Conservation (phyloP, 2,797 vertebrate genomes). For the Neostethus bicornis region DNA sequence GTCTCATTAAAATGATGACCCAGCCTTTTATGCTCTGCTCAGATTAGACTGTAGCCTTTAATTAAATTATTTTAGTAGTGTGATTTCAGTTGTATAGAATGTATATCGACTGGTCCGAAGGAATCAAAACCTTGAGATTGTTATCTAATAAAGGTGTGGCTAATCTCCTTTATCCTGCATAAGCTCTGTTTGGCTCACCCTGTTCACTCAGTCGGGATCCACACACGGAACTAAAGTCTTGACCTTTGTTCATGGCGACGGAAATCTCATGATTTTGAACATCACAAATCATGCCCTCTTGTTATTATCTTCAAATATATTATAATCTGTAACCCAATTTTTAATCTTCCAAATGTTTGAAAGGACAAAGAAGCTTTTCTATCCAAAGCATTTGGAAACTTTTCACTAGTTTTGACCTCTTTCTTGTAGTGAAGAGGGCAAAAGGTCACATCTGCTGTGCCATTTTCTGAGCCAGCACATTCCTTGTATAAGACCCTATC, state of each 20-base stretch:
- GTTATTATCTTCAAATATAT: background rate
- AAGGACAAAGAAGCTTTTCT: slow-evolving; percentile 15
- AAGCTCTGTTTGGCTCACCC: slow-evolving; percentile 38
- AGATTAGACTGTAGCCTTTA: slow-evolving; percentile 27
- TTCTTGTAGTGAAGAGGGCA: slow-evolving; percentile 71
- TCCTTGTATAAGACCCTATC: slow-evolving; percentile 52
- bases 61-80: slow-evolving; percentile 14
- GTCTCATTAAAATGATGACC: slow-evolving; percentile 37
- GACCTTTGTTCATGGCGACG: slow-evolving; percentile 11
- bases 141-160: slow-evolving; percentile 60
- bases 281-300: background rate
- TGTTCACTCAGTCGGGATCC: slow-evolving; percentile 20
- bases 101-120: slow-evolving; percentile 31
- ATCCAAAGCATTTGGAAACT: slow-evolving; percentile 38
- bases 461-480: slow-evolving; percentile 78
- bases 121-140: slow-evolving; percentile 42
- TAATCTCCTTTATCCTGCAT: slow-evolving; percentile 66
- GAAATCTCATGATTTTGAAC: slow-evolving; percentile 2
- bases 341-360: background rate
- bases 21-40: slow-evolving; percentile 13
- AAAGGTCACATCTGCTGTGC: slow-evolving; percentile 80
- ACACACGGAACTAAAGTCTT: slow-evolving; percentile 21
- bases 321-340: background rate
- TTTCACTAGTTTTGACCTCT: slow-evolving; percentile 65
- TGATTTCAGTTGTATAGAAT: slow-evolving; percentile 19